Evolutionary conservation across 2,113 vertebrate genomes (phyloP).

Genomic region (Salminus brasiliensis): DNA sequence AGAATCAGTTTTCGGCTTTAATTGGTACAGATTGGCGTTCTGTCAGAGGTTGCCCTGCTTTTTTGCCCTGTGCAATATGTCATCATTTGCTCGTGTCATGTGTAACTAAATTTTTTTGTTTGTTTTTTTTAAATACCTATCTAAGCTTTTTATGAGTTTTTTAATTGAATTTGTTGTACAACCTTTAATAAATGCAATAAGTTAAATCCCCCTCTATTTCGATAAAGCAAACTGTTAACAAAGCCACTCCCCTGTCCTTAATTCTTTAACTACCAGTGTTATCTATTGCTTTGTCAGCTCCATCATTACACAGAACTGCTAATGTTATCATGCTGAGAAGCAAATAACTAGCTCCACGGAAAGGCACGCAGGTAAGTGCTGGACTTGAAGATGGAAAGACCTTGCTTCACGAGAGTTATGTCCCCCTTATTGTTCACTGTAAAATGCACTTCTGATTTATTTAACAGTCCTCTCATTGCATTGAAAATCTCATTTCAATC

Average conservation of each 20-base stretch:
- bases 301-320: not conserved
- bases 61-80: not conserved
- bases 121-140: not conserved
- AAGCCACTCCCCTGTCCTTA: not conserved
- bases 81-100: not conserved
- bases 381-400: conserved; percentile 83
- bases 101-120: too few relatives aligned
- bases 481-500: conserved; percentile 97
- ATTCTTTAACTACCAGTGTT: not conserved
- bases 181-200: too few relatives aligned
- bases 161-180: too few relatives aligned
- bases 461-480: conserved; percentile 77
- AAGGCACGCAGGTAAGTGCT: conserved; percentile 78
- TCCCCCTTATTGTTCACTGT: conserved; percentile 86
- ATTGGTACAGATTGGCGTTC: not conserved
- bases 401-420: conserved; percentile 88
- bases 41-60: not conserved
- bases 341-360: conserved; percentile 23
- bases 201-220: too few relatives aligned
- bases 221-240: too few relatives aligned
- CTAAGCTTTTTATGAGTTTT: too few relatives aligned
- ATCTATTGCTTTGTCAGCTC: not conserved
- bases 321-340: not conserved
- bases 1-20: not conserved
- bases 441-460: conserved; percentile 93